Conservation (phyloP, 2,113 vertebrate species). For the Vulpes vulpes region DNA sequence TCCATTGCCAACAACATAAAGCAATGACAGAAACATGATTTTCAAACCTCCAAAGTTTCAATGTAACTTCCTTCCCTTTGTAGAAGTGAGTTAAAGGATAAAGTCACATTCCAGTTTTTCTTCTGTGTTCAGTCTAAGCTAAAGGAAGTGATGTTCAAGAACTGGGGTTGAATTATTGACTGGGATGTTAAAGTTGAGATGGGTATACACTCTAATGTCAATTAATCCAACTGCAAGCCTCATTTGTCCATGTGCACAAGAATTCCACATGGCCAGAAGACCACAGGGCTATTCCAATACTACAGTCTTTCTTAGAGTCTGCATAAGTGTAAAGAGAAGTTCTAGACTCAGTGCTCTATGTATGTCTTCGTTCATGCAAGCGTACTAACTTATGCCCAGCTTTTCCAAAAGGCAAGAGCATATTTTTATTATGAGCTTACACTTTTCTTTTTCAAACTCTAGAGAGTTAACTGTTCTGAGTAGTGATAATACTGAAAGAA, state of each 20-base stretch:
- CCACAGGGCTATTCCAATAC: background rate
- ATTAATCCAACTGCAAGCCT: background rate
- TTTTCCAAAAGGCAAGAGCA: background rate
- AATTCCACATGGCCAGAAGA: background rate
- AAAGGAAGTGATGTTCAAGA: background rate
- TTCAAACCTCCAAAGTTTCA: background rate
- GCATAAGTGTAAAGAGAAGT: background rate
- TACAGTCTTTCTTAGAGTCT: background rate
- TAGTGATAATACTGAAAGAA: background rate
- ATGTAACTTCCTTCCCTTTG: background rate
- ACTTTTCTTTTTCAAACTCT: background rate
- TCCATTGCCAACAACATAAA: background rate
- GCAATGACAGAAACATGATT: background rate
- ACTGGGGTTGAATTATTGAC: background rate
- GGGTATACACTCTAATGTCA: background rate
- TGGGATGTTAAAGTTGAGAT: background rate
- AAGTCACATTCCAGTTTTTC: background rate
- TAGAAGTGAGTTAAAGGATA: slow-evolving; percentile 34
- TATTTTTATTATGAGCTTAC: background rate
- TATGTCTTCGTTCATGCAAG: background rate
- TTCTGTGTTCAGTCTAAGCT: background rate
- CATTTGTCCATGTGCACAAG: background rate
- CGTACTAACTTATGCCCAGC: background rate
- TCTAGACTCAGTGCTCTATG: background rate
- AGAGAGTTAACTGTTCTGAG: background rate